Evolutionary conservation across 2,797 vertebrate species (phyloP).

Genomic region (Phataginus tricuspis): DNA sequence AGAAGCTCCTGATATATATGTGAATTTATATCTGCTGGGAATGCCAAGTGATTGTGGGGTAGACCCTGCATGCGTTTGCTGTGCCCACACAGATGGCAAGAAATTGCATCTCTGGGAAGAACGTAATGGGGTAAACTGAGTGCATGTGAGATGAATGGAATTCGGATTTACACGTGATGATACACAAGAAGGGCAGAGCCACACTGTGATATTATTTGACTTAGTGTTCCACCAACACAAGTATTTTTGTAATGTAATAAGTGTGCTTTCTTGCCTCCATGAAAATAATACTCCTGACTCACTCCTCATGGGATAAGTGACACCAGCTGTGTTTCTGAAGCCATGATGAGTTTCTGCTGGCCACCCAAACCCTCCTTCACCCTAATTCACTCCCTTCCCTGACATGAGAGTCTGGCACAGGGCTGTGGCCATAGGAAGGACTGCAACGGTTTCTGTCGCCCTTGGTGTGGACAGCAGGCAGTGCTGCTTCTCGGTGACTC

Average conservation of each 20-base stretch:
- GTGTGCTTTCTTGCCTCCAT: background rate
- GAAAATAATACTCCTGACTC: background rate
- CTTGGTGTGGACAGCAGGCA: background rate
- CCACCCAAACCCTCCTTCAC: background rate
- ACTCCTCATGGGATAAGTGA: background rate
- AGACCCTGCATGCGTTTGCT: background rate
- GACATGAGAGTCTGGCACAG: background rate
- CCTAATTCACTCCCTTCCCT: background rate
- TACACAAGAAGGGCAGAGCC: background rate
- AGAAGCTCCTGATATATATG: background rate
- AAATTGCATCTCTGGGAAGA: conserved; percentile 29
- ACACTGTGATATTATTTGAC: background rate
- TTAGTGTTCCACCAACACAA: conserved; percentile 42
- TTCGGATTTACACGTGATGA: conserved; percentile 34
- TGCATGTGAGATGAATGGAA: background rate
- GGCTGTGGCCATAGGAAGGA: background rate
- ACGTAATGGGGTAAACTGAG: background rate
- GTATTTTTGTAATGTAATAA: conserved; percentile 44
- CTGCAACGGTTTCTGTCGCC: background rate
- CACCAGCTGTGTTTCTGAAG: background rate
- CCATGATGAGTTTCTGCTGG: background rate
- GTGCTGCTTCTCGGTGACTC: background rate
- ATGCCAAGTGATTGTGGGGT: background rate
- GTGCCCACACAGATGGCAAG: conserved; percentile 21
- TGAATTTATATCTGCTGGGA: background rate